A percentile compares a stretch with the other conserved stretches of the same genome.
Evolutionary conservation across 2,888 invertebrate genomes (phyloP).

Genomic region (Altica lythri): DNA sequence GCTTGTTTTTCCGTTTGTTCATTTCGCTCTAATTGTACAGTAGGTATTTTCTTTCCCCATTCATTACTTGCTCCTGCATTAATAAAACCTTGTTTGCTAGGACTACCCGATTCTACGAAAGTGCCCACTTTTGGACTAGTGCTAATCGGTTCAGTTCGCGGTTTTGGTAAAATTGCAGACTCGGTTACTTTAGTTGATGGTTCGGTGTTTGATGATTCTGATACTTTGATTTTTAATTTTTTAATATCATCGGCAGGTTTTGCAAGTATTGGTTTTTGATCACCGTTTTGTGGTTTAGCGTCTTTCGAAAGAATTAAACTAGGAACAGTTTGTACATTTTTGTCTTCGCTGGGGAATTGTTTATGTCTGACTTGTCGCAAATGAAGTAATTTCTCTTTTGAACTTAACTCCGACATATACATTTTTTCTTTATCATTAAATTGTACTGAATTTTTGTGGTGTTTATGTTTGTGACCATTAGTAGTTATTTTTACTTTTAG

Average conservation of each 20-base stretch:
- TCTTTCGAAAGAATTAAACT: slow-evolving; percentile 39
- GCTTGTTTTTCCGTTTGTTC: slow-evolving; percentile 46
- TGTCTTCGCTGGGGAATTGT: slow-evolving; percentile 47
- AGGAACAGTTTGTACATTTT: slow-evolving; percentile 44
- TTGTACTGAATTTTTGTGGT: slow-evolving; percentile 47
- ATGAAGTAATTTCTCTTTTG: slow-evolving; percentile 56
- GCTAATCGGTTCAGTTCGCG: slow-evolving; percentile 26
- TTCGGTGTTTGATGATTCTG: slow-evolving; percentile 35
- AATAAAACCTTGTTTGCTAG: slow-evolving; percentile 26
- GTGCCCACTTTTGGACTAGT: slow-evolving; percentile 34
- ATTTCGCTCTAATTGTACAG: slow-evolving; percentile 44
- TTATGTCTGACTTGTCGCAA: slow-evolving; percentile 57
- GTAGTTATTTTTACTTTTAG: slow-evolving; percentile 62
- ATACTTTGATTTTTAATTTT: slow-evolving; percentile 38
- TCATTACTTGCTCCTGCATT: slow-evolving; percentile 36
- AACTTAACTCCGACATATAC: slow-evolving; percentile 41
- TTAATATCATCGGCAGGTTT: slow-evolving; percentile 29
- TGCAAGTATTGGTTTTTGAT: slow-evolving; percentile 16
- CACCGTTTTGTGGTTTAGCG: slow-evolving; percentile 20
- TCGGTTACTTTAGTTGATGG: slow-evolving; percentile 32
- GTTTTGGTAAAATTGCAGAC: slow-evolving; percentile 35
- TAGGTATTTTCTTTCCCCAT: slow-evolving; percentile 38
- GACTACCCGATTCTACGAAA: slow-evolving; percentile 31
- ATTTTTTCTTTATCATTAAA: slow-evolving; percentile 30
- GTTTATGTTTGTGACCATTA: slow-evolving; percentile 57